Percentiles rank a stretch among this genome's conserved stretches.
These are phyloP conservation scores for Cossypha niveicapilla DNA, from an alignment of 2,797 vertebrate species.

Conservation along the genomic window DNA sequence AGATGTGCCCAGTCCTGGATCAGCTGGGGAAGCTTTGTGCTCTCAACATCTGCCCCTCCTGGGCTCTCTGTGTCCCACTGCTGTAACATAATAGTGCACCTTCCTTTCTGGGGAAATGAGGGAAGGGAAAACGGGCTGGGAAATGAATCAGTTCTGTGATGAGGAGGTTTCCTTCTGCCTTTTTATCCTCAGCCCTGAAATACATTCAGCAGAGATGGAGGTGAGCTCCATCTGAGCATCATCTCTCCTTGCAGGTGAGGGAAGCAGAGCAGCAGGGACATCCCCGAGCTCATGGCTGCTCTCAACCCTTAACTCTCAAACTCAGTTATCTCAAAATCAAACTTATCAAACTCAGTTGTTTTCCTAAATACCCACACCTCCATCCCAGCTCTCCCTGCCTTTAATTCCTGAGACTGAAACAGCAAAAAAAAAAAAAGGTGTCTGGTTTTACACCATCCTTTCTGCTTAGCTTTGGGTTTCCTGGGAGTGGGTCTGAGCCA, in stretches of 20 bases:
- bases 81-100: background rate
- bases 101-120: background rate
- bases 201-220: background rate
- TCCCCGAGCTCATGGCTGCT: background rate
- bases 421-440: background rate
- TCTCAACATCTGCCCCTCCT: background rate
- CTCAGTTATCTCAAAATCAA: background rate
- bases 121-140: background rate
- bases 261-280: background rate
- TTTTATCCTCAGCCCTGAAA: background rate
- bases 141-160: background rate
- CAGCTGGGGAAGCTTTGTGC: background rate
- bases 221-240: background rate
- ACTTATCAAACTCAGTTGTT: background rate
- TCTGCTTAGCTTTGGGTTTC: conserved; percentile 53
- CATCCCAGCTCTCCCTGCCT: background rate
- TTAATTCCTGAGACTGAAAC: background rate
- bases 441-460: conserved; percentile 48
- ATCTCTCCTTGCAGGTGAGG: background rate
- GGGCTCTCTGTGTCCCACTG: background rate
- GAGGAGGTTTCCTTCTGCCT: background rate
- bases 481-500: conserved; percentile 62
- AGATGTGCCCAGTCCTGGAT: background rate
- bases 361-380: background rate
- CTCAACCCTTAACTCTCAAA: background rate